Evolutionary conservation across 1,140 invertebrate genomes (phyloP), one percentile per base, ranked within the genome.

Genomic region (Aphidius ervi): DNA sequence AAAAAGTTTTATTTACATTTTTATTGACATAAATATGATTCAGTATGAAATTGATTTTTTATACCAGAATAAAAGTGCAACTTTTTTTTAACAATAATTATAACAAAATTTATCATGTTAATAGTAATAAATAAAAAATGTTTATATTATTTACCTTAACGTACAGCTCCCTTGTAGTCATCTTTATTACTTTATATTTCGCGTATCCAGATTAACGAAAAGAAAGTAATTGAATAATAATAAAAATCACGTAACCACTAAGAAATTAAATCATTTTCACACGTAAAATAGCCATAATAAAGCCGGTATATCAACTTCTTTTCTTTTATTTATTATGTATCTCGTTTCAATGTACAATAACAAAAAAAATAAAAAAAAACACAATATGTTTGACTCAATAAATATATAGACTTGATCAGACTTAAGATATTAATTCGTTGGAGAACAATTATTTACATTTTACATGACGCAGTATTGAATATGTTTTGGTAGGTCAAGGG

Each of bases 151-250:
- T 56, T 75, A 79, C 77, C 77, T 78, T 78, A 52, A 75, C 74
- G 70, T 79, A 79, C 46, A 79, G 73, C 65, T 79, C 76, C 65
- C 68, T 75, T 45, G 76, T 78, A 62, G 76, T 79, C 77, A 78
- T 77, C 52, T 64, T 31, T 31, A 4, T 31, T 31, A 31, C 23
- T 31, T 31, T 56, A 39, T 42, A 42, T 23, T 46, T 37, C 55
- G 46, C 20, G 55, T 37, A 55, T 46, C 9, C 43, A 46, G 16
- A 58, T 58, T 48, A 31, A 9, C 45, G n/a, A 56, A 46, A 31
- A 46, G 9, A 56, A 46, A 56, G 23, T 9, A 56, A 56, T 23
- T 56, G 9, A 41, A 56, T 46, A 56, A 43, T 55, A 20, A 40
- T 23, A 39, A 42, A 23, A 55, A 52, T 39, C 23, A 6, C 37